Conservation (phyloP, 1,140 invertebrate species). For the Euglossa dilemma region DNA sequence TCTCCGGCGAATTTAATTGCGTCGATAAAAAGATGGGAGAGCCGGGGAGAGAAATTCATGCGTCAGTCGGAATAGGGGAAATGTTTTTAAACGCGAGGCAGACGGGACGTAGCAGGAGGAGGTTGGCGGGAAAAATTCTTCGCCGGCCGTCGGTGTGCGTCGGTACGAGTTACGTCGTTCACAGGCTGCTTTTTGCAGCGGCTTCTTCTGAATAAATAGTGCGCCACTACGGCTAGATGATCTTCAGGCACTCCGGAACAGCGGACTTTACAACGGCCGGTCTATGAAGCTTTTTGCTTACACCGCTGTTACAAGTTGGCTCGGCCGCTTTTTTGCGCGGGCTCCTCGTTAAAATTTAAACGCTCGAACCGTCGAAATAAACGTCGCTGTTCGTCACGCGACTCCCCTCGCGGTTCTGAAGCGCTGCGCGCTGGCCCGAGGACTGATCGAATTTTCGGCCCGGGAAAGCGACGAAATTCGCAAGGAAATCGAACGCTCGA, state of each 20-base stretch:
- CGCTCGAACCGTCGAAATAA: not conserved
- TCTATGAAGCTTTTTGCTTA: conserved; percentile 22
- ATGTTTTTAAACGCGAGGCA: not conserved
- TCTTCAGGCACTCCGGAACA: conserved; percentile 8
- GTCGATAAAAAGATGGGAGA: not conserved
- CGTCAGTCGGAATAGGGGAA: not conserved
- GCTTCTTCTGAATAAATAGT: conserved; percentile 29
- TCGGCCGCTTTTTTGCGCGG: not conserved
- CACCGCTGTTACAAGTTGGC: conserved; percentile 9
- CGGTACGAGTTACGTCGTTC: not conserved
- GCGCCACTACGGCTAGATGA: conserved; percentile 10
- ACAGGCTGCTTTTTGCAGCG: not conserved
- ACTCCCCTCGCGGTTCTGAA: not conserved
- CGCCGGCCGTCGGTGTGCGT: not conserved
- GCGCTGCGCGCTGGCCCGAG: not conserved
- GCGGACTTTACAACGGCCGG: not conserved
- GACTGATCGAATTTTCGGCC: not conserved
- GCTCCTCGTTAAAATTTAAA: conserved; percentile 37
- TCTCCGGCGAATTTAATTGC: not conserved
- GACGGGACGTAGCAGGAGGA: not conserved
- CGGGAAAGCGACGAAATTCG: not conserved
- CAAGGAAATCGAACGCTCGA: not conserved
- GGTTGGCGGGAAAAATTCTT: conserved; percentile 15
- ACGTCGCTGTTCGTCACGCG: not conserved
- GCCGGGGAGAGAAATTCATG: conserved; percentile 5